Evolutionary conservation across 2,797 vertebrate genomes (phyloP).

Genomic region (Pseudotriccus pelzelni): DNA sequence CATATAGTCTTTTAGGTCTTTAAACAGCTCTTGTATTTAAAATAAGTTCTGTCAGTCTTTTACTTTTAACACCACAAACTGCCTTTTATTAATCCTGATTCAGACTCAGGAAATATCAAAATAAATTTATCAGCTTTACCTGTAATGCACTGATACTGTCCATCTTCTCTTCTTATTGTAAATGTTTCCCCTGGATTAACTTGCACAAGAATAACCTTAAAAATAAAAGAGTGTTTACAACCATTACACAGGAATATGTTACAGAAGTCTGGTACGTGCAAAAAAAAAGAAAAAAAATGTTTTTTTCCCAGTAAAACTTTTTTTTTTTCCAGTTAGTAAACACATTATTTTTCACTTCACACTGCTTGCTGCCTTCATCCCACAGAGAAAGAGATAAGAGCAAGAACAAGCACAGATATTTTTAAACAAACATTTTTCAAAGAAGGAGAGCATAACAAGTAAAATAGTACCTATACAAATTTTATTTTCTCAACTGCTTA

Average conservation of each 20-base stretch:
- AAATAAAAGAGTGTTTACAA: conserved; percentile 66
- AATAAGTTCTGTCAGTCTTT: not conserved
- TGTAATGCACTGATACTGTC: conserved; percentile 98
- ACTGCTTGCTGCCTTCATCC: not conserved
- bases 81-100: not conserved
- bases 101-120: not conserved
- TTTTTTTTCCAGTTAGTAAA: not conserved
- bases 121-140: conserved; percentile 79
- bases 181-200: conserved; percentile 99
- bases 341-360: not conserved
- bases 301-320: too few relatives aligned
- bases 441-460: not conserved
- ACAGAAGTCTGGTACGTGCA: not conserved
- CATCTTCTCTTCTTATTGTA: conserved; percentile 99
- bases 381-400: not conserved
- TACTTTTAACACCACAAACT: not conserved
- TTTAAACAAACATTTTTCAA: conserved; percentile 23
- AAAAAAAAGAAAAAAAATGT: not conserved
- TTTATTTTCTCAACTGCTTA: not conserved
- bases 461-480: not conserved
- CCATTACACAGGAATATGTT: conserved; percentile 7
- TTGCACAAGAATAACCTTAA: conserved; percentile 98
- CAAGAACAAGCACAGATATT: not conserved
- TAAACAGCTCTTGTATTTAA: not conserved
- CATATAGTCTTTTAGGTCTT: not conserved